A percentile compares a stretch with the other conserved stretches of the same genome.
These are phyloP conservation scores for Tragopan temminckii DNA, from an alignment of 2,797 vertebrate species.

Conservation along the genomic window DNA sequence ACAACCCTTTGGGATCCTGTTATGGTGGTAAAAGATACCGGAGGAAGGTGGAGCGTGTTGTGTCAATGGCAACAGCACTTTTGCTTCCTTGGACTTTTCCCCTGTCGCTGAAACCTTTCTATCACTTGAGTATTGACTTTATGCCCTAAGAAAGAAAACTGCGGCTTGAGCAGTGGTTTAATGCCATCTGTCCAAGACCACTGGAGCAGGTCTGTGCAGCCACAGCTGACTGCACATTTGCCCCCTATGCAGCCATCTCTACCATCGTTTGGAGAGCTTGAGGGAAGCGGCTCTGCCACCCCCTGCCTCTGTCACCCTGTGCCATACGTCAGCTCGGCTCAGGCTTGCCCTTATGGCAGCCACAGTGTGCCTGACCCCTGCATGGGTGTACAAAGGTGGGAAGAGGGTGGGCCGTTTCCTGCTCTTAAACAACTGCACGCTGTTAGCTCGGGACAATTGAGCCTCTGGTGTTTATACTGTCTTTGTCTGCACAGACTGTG, in stretches of 20 bases:
- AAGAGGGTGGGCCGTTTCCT: constrained; percentile 73
- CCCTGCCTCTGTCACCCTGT: background rate
- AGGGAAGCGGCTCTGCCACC: background rate
- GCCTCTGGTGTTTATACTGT: constrained; percentile 68
- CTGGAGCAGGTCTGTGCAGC: fast-evolving
- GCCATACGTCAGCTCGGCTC: background rate
- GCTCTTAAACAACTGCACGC: constrained; percentile 60
- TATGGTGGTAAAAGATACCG: constrained; percentile 1
- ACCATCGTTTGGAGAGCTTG: background rate
- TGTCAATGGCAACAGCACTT: background rate
- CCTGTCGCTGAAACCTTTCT: background rate
- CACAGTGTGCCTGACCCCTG: constrained; percentile 47
- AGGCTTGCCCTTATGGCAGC: constrained; percentile 20
- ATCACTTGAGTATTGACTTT: background rate
- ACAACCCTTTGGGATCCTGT: constrained; percentile 14
- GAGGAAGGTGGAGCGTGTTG: background rate
- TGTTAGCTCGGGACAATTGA: constrained; percentile 68
- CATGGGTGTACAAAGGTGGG: constrained; percentile 77
- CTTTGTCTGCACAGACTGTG: constrained; percentile 66
- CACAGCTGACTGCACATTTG: fast-evolving
- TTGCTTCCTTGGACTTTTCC: background rate
- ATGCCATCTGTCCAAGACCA: background rate
- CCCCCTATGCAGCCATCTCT: background rate
- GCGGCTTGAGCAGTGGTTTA: background rate
- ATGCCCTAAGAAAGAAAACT: background rate